Evolutionary conservation across 2,888 invertebrate species (phyloP).

Genomic region (Eilema griseolum): DNA sequence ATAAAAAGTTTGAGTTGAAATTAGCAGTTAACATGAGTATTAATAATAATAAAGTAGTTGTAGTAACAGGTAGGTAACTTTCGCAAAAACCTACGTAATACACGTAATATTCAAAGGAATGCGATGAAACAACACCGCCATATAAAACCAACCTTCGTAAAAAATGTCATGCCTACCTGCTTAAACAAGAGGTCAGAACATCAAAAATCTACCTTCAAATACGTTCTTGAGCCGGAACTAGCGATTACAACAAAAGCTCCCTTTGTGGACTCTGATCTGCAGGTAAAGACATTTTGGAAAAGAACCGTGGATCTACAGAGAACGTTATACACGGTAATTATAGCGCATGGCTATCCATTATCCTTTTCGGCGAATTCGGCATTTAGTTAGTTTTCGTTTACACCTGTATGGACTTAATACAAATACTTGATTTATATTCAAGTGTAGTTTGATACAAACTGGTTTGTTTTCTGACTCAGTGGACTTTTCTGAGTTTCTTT

Average conservation of each 20-base stretch:
- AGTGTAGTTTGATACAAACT: constrained; percentile 42
- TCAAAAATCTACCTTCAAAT: constrained; percentile 48
- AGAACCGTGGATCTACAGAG: constrained; percentile 38
- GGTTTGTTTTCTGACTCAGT: constrained; percentile 36
- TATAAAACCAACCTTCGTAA: constrained; percentile 35
- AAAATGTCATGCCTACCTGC: constrained; percentile 49
- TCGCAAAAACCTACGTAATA: constrained; percentile 6
- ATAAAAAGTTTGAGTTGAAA: no score
- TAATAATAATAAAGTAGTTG: no score
- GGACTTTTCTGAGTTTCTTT: constrained; percentile 34
- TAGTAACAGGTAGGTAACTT: neutral
- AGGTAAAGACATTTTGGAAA: constrained; percentile 58
- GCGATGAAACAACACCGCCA: constrained; percentile 39
- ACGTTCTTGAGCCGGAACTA: constrained; percentile 54
- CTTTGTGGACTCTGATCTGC: constrained; percentile 53
- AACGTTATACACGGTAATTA: constrained; percentile 46
- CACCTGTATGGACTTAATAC: constrained; percentile 25
- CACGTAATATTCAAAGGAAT: constrained; percentile 35
- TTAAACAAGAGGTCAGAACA: constrained; percentile 46
- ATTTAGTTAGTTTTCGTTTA: constrained; percentile 34
- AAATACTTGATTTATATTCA: constrained; percentile 40
- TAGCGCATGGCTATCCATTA: constrained; percentile 34
- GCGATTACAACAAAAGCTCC: constrained; percentile 63
- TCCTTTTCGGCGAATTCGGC: constrained; percentile 37
- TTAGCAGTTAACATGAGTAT: no score